A percentile compares a stretch with the other conserved stretches of the same genome.
Evolutionary conservation across 2,113 vertebrate genomes (phyloP).

Genomic region (Campylorhamphus procurvoides): DNA sequence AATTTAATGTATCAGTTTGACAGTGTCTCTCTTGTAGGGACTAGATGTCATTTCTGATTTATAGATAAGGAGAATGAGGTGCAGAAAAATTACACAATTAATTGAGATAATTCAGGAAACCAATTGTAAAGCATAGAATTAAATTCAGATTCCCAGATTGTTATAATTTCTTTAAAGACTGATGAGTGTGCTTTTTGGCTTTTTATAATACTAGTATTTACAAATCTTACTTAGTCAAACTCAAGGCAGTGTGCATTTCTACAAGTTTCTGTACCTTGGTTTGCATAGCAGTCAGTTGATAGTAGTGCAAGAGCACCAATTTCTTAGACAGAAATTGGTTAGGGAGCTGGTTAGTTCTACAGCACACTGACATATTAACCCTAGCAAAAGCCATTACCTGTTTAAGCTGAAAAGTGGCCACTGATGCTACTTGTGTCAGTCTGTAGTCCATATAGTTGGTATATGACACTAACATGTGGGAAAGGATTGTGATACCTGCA

Average conservation of each 20-base stretch:
- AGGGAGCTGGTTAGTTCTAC: background rate
- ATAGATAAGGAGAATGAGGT: background rate
- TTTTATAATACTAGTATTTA: background rate
- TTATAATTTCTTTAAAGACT: background rate
- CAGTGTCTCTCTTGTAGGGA: background rate
- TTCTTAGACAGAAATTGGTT: background rate
- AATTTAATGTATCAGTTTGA: background rate
- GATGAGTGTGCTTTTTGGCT: background rate
- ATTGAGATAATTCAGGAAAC: background rate
- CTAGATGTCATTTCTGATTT: background rate
- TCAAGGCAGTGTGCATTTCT: background rate
- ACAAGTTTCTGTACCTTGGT: background rate
- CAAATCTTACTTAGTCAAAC: background rate
- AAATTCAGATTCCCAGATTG: background rate
- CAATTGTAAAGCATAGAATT: background rate
- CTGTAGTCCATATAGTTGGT: background rate
- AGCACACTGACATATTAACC: background rate
- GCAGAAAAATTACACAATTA: background rate
- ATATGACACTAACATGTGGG: background rate
- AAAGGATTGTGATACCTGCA: background rate
- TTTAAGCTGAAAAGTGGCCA: background rate
- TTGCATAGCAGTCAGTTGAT: background rate
- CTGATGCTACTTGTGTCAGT: background rate
- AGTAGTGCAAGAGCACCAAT: background rate
- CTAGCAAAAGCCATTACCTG: background rate